Percentiles rank a stretch among this genome's conserved stretches.
Evolutionary conservation across 1,140 invertebrate genomes (phyloP).

Genomic region (Megalonaias nervosa): DNA sequence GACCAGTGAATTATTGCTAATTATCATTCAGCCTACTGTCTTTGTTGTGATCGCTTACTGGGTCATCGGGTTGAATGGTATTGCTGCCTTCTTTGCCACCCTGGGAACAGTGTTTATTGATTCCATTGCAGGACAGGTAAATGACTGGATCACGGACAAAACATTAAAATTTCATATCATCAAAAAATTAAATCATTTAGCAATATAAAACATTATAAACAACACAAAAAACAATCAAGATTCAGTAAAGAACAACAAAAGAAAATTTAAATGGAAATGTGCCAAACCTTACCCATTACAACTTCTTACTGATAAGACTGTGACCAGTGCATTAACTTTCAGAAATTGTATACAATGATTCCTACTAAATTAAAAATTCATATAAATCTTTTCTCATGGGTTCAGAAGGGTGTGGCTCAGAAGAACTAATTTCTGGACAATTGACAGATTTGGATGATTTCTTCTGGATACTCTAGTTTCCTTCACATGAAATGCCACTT

Average conservation of each 20-base stretch:
- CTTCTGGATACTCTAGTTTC: not conserved
- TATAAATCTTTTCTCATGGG: too few relatives aligned
- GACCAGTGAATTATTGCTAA: constrained; percentile 86
- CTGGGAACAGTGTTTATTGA: constrained; percentile 83
- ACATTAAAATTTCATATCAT: too few relatives aligned
- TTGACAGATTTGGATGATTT: not conserved
- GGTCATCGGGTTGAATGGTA: constrained; percentile 77
- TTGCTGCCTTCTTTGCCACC: constrained; percentile 79
- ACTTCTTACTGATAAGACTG: not conserved
- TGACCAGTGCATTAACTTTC: too few relatives aligned
- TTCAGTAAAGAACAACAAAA: not conserved
- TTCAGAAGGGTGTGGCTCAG: too few relatives aligned
- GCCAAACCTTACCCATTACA: not conserved
- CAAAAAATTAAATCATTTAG: too few relatives aligned
- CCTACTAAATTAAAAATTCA: too few relatives aligned
- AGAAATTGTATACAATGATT: too few relatives aligned
- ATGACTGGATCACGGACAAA: too few relatives aligned
- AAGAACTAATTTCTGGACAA: not conserved
- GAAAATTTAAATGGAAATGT: not conserved
- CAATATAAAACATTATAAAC: too few relatives aligned
- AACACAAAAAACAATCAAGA: too few relatives aligned
- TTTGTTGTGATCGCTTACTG: constrained; percentile 81
- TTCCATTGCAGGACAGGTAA: constrained; percentile 83
- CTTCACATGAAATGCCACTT: too few relatives aligned
- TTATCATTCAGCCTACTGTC: constrained; percentile 81